phyloP scores from a whole-genome alignment of 1,140 invertebrate species.

The Drosophila chauvacae region DNA sequence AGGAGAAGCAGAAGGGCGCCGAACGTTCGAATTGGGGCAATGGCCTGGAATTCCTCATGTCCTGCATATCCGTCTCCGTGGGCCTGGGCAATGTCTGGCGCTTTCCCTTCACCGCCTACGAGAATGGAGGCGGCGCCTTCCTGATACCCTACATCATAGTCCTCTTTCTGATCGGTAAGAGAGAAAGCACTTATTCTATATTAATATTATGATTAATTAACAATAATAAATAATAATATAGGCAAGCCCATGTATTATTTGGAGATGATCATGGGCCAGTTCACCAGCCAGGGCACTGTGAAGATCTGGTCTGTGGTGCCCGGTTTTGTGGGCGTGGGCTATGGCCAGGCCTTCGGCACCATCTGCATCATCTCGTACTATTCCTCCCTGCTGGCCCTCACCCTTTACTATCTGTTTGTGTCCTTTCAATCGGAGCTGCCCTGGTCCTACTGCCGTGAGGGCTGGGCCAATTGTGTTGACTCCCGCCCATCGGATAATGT shows the following conservation, averaged over 20 bases:
- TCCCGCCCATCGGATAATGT: slow-evolving; percentile 40
- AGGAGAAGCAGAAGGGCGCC: slow-evolving; percentile 35
- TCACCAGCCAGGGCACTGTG: slow-evolving; percentile 88
- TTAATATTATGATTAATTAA: not conserved
- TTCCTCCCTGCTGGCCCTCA: slow-evolving; percentile 89
- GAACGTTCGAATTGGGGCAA: slow-evolving; percentile 92
- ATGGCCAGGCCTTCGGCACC: slow-evolving; percentile 89
- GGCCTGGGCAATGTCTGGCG: slow-evolving; percentile 88
- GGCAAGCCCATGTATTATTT: slow-evolving; percentile 92
- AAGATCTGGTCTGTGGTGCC: slow-evolving; percentile 86
- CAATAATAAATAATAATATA: not conserved
- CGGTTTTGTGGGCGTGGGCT: slow-evolving; percentile 88
- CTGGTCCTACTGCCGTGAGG: slow-evolving; percentile 88
- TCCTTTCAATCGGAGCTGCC: slow-evolving; percentile 88
- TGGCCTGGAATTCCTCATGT: slow-evolving; percentile 94
- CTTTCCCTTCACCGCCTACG: slow-evolving; percentile 94
- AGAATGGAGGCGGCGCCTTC: slow-evolving; percentile 90
- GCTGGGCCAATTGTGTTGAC: slow-evolving; percentile 86
- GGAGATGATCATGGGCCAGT: slow-evolving; percentile 91
- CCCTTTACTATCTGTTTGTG: slow-evolving; percentile 88
- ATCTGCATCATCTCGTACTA: slow-evolving; percentile 90
- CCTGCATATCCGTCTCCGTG: slow-evolving; percentile 94
- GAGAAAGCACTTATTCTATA: not conserved
- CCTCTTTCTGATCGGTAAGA: slow-evolving; percentile 90
- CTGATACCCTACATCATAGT: slow-evolving; percentile 94